Percentiles rank a stretch among this genome's conserved stretches.
Conservation (phyloP, 2,113 vertebrate genomes). For the Elaphurus davidianus region DNA sequence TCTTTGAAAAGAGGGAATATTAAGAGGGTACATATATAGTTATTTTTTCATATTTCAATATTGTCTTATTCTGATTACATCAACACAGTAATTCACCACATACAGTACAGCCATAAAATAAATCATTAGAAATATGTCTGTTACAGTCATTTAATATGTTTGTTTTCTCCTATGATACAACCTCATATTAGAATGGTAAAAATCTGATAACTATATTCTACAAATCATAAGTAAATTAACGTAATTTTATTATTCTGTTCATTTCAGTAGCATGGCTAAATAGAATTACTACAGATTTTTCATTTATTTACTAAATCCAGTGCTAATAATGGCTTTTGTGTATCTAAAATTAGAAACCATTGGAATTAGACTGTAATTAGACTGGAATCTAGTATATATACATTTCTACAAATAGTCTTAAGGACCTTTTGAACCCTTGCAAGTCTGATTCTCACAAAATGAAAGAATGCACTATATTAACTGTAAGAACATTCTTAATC, state of each 20-base stretch:
- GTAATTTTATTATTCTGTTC: not conserved
- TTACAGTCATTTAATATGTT: not conserved
- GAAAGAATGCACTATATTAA: not conserved
- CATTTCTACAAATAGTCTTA: not conserved
- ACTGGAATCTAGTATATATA: not conserved
- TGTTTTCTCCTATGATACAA: not conserved
- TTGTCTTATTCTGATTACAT: not conserved
- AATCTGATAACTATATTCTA: not conserved
- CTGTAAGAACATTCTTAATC: not conserved
- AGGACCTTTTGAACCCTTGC: not conserved
- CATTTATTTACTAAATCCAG: not conserved
- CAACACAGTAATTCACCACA: not conserved
- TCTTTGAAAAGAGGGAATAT: not conserved
- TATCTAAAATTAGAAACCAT: not conserved
- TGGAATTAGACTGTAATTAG: too few relatives aligned
- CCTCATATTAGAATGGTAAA: not conserved
- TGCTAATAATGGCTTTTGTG: not conserved
- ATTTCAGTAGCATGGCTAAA: not conserved
- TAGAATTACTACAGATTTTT: not conserved
- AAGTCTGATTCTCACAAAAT: not conserved
- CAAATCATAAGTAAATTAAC: not conserved
- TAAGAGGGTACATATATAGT: not conserved
- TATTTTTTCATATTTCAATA: not conserved
- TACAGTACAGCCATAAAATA: not conserved
- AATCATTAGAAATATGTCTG: not conserved